A percentile compares a stretch with the other conserved stretches of the same genome.
Evolutionary conservation across 2,888 invertebrate genomes (phyloP).

Genomic region (Liopterus haemorrhoidalis): DNA sequence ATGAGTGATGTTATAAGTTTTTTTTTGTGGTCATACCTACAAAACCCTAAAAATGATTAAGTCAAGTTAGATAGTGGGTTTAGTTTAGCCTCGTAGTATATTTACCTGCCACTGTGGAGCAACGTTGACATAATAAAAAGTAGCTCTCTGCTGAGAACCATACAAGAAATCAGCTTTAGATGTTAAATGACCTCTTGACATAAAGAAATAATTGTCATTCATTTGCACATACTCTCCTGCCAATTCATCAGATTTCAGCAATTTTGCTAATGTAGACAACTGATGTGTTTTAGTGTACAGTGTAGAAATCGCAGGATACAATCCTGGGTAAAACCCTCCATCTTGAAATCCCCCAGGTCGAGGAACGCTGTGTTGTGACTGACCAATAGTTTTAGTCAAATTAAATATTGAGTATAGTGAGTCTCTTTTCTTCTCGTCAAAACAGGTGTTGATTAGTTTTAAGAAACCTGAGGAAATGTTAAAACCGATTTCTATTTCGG

Average conservation of each 20-base stretch:
- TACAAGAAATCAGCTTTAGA: constrained; percentile 60
- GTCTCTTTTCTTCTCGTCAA: constrained; percentile 48
- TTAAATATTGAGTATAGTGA: constrained; percentile 52
- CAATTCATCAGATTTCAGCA: constrained; percentile 39
- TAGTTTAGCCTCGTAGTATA: too few relatives aligned
- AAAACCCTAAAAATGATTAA: too few relatives aligned
- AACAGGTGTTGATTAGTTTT: constrained; percentile 51
- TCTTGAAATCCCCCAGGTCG: constrained; percentile 48
- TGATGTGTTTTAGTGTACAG: constrained; percentile 43
- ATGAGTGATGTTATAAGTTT: too few relatives aligned
- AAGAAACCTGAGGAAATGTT: constrained; percentile 45
- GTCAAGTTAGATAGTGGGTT: too few relatives aligned
- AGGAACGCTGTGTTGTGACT: constrained; percentile 48
- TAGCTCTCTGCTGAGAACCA: constrained; percentile 52
- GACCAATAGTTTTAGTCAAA: constrained; percentile 46
- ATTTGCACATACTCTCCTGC: constrained; percentile 49
- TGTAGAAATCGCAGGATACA: constrained; percentile 16
- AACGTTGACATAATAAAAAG: constrained; percentile 60
- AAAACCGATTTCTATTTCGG: constrained; percentile 52
- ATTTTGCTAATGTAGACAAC: constrained; percentile 39
- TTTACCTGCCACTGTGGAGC: constrained; percentile 69
- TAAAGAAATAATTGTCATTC: constrained; percentile 42
- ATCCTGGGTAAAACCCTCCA: constrained; percentile 46
- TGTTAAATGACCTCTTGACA: constrained; percentile 57
- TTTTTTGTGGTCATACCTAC: too few relatives aligned